Conservation (phyloP, 2,113 vertebrate genomes). For the Hippocampus mohnikei region DNA sequence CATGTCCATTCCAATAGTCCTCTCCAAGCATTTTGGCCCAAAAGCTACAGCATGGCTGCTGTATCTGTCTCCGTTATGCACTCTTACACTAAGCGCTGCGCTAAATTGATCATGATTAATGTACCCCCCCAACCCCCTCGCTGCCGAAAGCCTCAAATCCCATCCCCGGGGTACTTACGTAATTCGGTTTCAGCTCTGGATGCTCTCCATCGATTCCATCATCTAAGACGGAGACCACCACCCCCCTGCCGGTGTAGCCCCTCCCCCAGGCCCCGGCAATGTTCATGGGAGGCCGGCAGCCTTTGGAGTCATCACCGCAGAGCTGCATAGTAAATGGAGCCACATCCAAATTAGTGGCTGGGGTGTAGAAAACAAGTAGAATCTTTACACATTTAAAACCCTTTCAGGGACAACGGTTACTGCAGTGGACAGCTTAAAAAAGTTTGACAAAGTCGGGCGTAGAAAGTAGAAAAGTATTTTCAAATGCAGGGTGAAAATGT, state of each 20-base stretch:
- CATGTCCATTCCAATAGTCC: slow-evolving; percentile 59
- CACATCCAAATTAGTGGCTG: slow-evolving; percentile 18
- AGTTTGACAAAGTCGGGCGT: not conserved
- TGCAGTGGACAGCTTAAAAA: not conserved
- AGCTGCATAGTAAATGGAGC: slow-evolving; percentile 71
- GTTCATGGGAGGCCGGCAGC: slow-evolving; percentile 85
- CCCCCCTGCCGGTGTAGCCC: slow-evolving; percentile 91
- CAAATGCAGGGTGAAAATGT: too few species aligned
- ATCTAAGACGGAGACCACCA: slow-evolving; percentile 92
- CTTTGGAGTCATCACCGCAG: slow-evolving; percentile 77
- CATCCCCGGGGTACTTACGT: slow-evolving; percentile 78
- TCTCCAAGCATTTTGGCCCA: slow-evolving; percentile 53
- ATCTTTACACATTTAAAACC: too few species aligned
- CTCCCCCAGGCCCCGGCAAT: slow-evolving; percentile 88
- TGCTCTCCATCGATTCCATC: slow-evolving; percentile 91
- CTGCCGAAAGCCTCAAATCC: slow-evolving; percentile 44
- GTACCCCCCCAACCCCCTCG: slow-evolving; percentile 18
- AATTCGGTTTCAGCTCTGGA: slow-evolving; percentile 91
- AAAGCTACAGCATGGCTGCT: slow-evolving; percentile 31
- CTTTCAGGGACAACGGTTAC: not conserved
- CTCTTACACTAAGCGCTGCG: slow-evolving; percentile 50
- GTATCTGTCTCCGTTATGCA: slow-evolving; percentile 46
- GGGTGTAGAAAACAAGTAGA: slow-evolving; percentile 22
- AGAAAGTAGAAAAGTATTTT: not conserved
- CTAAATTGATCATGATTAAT: slow-evolving; percentile 67